Evolutionary conservation across 1,140 invertebrate genomes (phyloP).

Genomic region (Drosophila seguyi): DNA sequence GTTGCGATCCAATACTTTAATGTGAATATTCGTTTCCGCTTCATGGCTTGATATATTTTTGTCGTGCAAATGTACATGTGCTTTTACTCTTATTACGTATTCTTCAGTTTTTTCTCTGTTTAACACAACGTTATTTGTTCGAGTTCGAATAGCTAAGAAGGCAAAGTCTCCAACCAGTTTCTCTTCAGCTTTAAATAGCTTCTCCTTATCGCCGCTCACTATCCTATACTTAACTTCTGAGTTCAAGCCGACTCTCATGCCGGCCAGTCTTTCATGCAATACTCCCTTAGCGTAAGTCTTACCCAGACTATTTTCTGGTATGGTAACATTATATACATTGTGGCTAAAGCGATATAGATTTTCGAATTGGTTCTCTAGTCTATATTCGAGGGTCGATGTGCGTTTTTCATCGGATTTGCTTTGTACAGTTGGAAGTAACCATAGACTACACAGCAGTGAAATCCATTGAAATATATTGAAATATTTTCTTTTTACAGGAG

Average conservation of each 20-base stretch:
- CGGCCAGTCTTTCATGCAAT: constrained; percentile 86
- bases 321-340: constrained; percentile 93
- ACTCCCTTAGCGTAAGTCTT: constrained; percentile 90
- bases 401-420: constrained; percentile 33
- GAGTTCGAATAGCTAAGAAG: constrained; percentile 94
- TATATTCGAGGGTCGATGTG: constrained; percentile 24
- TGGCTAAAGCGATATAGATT: constrained; percentile 88
- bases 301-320: constrained; percentile 95
- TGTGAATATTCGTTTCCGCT: constrained; percentile 90
- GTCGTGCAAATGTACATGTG: constrained; percentile 85
- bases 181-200: constrained; percentile 97
- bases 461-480: constrained; percentile 57
- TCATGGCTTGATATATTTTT: constrained; percentile 88
- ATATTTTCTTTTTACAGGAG: constrained; percentile 68
- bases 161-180: constrained; percentile 95
- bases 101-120: constrained; percentile 95
- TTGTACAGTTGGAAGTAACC: constrained; percentile 49
- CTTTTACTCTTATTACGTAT: constrained; percentile 93
- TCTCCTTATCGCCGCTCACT: constrained; percentile 92
- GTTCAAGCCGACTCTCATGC: constrained; percentile 86
- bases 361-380: constrained; percentile 25
- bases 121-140: constrained; percentile 93
- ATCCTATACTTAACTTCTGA: constrained; percentile 93
- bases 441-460: constrained; percentile 53
- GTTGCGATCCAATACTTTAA: constrained; percentile 95